Base-by-base conservation (phyloP, 2,113 vertebrate genomes). In the Gallinago media region DNA sequence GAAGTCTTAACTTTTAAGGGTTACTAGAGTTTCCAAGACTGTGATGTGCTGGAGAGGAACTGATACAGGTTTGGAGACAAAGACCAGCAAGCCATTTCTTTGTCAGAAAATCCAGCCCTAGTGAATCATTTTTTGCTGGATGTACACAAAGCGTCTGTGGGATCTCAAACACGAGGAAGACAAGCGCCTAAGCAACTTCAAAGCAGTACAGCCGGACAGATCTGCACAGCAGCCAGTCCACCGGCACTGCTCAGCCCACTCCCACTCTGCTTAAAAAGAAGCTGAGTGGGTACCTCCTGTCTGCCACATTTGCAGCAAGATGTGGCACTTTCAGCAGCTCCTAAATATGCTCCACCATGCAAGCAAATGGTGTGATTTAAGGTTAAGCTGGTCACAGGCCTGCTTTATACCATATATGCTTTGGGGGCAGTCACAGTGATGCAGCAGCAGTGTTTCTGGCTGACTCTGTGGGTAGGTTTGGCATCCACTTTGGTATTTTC, bases 101-200 rank as follows among this genome's bases (percentile, higher is more conserved):
- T 26, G 49, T 70, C 40, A 42, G 65, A 65, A 71, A 61, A 38
- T 12, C 17, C 34, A 34, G 21, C 29, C 21, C 12, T 9, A 10
- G 36, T 27, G 49, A 44, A 56, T 63, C 19, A 21, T 17, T 65
- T 63, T n/a, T n/a, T 27, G 8, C 29, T 46, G 79, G 52, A 31
- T 17, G 22, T 6, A 18, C 4, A 5, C 46, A 5, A 47, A 52
- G 46, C 1, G 0, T 4, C 42, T 16, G 34, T 1, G 1, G 23
- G 12, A 34, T 62, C 61, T 44, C 11, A 11, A 54, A 44, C 44
- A 15, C 16, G 1, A 47, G 31, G 21, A 29, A n/a, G 29, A 26
- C 47, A 31, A 47, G 67, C 6, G 2, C 70, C 55, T 40, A 38
- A 11, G 47, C 4, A 5, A 9, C 55, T 75, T 68, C n/a, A 12